Percentiles rank a stretch among this genome's conserved stretches.
Evolutionary conservation across 1,140 invertebrate genomes (phyloP).

Genomic region (Magallana angulata): DNA sequence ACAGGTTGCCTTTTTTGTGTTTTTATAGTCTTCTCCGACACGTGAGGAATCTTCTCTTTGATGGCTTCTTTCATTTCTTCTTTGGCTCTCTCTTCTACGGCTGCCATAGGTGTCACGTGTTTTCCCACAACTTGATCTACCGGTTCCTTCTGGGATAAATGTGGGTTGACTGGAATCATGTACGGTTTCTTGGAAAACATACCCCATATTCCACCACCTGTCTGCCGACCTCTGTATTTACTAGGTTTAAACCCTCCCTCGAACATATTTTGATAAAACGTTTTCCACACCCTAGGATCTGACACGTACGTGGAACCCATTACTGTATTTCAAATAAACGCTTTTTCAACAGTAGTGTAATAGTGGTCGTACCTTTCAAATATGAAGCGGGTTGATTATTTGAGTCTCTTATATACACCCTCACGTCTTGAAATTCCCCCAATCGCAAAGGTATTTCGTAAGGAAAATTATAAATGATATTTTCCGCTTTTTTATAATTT

Average conservation of each 20-base stretch:
- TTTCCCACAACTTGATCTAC: background rate
- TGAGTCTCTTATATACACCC: no score
- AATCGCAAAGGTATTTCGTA: no score
- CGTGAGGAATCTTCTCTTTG: slow-evolving; percentile 35
- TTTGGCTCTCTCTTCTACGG: slow-evolving; percentile 47
- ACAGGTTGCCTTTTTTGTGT: no score
- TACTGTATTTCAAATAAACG: slow-evolving; percentile 26
- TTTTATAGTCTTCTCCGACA: no score
- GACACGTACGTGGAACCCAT: background rate
- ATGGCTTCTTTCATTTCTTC: slow-evolving; percentile 36
- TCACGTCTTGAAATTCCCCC: no score
- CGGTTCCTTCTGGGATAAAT: background rate
- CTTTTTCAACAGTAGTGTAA: background rate
- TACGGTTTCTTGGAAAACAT: slow-evolving; percentile 40
- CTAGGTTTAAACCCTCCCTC: slow-evolving; percentile 13
- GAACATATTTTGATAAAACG: background rate
- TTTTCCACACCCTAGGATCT: slow-evolving; percentile 3
- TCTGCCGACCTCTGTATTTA: background rate
- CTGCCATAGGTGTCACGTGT: slow-evolving; percentile 40
- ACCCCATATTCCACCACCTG: background rate
- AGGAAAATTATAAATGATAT: no score
- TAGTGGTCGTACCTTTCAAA: background rate
- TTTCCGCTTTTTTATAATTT: no score
- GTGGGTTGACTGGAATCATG: slow-evolving; percentile 39
- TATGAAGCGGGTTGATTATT: no score